Evolutionary conservation across 2,113 vertebrate species (phyloP).

Genomic region (Apteryx owenii): DNA sequence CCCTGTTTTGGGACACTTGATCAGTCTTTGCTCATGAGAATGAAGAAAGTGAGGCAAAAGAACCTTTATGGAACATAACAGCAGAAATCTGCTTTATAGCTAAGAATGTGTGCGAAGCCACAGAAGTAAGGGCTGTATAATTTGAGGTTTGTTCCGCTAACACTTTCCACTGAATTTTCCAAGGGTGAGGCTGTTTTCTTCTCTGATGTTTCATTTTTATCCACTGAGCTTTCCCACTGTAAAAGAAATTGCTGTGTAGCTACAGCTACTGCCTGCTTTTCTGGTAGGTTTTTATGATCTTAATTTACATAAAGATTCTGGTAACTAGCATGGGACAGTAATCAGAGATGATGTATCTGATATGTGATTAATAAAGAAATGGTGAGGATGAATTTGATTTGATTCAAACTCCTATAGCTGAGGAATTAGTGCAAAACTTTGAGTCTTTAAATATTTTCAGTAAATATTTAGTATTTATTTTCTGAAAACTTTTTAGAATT

Average conservation of each 20-base stretch:
- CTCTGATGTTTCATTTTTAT: neutral
- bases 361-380: neutral
- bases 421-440: neutral
- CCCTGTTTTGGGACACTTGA: neutral
- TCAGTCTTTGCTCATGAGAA: neutral
- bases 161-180: slow-evolving; percentile 22
- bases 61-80: neutral
- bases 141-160: neutral
- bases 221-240: neutral
- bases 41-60: neutral
- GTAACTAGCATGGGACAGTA: neutral
- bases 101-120: neutral
- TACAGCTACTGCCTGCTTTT: neutral
- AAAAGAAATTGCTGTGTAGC: neutral
- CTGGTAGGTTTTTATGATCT: neutral
- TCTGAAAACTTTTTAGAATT: neutral
- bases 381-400: neutral
- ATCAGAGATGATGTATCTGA: neutral
- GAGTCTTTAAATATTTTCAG: neutral
- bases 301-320: neutral
- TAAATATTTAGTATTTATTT: neutral
- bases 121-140: neutral
- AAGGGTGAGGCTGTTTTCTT: neutral
- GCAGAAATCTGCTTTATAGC: neutral
- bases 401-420: neutral